Evolutionary conservation across 2,797 vertebrate genomes (phyloP).

Genomic region (Tangara arthus): DNA sequence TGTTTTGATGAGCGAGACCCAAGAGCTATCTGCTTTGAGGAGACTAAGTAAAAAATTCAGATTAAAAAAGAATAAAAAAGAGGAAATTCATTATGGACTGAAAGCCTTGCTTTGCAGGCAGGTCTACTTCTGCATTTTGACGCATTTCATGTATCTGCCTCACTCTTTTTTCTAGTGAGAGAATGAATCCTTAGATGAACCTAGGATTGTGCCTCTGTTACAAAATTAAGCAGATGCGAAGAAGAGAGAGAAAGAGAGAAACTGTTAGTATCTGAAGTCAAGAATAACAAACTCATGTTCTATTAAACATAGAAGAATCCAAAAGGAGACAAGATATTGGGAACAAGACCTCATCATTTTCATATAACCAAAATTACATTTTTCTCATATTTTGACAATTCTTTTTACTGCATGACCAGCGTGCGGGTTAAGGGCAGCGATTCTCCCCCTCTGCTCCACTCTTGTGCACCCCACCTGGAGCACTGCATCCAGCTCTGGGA

Average conservation of each 20-base stretch:
- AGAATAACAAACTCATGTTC: neutral
- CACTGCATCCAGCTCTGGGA: neutral
- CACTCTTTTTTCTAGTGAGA: neutral
- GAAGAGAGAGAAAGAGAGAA: neutral
- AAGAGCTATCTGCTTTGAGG: neutral
- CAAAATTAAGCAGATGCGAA: neutral
- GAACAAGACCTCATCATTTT: neutral
- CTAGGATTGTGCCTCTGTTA: neutral
- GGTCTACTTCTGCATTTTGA: neutral
- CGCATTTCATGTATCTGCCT: slow-evolving; percentile 6
- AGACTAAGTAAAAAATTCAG: neutral
- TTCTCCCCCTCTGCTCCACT: neutral
- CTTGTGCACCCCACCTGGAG: neutral
- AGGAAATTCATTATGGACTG: neutral
- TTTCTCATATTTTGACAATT: neutral
- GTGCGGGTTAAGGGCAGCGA: neutral
- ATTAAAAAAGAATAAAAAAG: neutral
- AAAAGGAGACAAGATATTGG: neutral
- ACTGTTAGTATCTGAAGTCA: neutral
- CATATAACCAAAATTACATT: neutral
- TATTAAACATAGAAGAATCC: neutral
- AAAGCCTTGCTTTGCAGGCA: slow-evolving; percentile 7
- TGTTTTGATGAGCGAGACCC: neutral
- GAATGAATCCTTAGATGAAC: slow-evolving; percentile 42
- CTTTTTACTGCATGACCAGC: neutral